Percentiles rank a stretch among this genome's conserved stretches.
These are phyloP conservation scores for Ochotona curzoniae DNA, from an alignment of 2,113 vertebrate genomes.

Conservation along the genomic window DNA sequence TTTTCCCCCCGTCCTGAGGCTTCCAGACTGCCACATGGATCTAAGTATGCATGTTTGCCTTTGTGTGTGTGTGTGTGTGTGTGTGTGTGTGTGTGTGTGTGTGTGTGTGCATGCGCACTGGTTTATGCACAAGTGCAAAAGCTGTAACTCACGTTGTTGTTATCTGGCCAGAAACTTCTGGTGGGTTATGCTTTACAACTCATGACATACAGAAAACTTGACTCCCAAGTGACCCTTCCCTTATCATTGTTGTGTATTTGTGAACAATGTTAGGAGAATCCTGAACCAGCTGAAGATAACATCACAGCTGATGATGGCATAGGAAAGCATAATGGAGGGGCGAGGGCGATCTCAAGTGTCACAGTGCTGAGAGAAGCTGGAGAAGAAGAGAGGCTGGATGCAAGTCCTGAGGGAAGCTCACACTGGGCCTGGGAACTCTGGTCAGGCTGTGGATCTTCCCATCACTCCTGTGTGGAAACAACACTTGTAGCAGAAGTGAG, in stretches of 20 bases:
- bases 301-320: background rate
- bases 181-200: conserved; percentile 75
- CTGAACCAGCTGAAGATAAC: background rate
- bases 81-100: background rate
- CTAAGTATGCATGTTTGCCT: background rate
- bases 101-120: background rate
- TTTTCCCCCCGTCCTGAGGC: background rate
- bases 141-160: conserved; percentile 67
- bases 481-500: background rate
- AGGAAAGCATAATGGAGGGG: background rate
- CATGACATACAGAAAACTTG: conserved; percentile 64
- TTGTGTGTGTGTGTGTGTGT: background rate
- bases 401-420: background rate
- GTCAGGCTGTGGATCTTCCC: background rate
- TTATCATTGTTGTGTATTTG: conserved; percentile 62
- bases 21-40: background rate
- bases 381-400: background rate
- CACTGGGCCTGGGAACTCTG: background rate
- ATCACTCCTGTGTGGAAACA: background rate
- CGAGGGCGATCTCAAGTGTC: background rate
- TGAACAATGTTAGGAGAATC: conserved; percentile 20
- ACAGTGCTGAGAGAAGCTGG: background rate
- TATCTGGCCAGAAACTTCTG: conserved; percentile 72
- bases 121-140: background rate
- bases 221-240: conserved; percentile 59